Percentiles rank a stretch among this genome's conserved stretches.
Conservation (phyloP, 2,113 vertebrate species). For the Crocuta crocuta region DNA sequence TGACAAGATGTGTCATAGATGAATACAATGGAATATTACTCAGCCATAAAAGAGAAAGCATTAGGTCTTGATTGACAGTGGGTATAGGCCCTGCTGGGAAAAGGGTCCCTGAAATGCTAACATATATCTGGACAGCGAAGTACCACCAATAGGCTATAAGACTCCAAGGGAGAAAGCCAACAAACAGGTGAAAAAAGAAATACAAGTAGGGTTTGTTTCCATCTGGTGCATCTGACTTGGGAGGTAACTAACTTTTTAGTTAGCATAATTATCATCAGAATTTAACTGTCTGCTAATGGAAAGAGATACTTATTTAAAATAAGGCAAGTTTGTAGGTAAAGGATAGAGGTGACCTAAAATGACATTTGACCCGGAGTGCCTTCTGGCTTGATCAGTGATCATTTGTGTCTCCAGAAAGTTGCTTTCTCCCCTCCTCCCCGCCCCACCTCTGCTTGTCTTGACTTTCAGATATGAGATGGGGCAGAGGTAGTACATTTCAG, state of each 20-base stretch:
- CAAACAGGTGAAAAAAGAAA: not conserved
- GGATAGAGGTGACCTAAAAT: not conserved
- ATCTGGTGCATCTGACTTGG: not conserved
- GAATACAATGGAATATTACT: too few species aligned
- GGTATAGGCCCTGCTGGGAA: not conserved
- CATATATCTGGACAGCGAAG: not conserved
- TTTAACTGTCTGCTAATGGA: not conserved
- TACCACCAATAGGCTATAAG: not conserved
- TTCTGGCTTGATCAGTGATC: slow-evolving; percentile 41
- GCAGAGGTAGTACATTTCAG: not conserved
- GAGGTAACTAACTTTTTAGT: not conserved
- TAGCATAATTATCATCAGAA: not conserved
- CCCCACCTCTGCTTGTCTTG: not conserved
- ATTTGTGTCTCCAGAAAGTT: slow-evolving; percentile 17
- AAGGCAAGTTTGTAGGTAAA: slow-evolving; percentile 27
- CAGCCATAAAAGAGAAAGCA: not conserved
- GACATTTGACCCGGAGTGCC: not conserved
- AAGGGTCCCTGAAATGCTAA: not conserved
- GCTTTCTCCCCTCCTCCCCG: not conserved
- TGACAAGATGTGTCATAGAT: too few species aligned
- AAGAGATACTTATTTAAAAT: not conserved
- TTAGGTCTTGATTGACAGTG: not conserved
- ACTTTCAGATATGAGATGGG: not conserved
- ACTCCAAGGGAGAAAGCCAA: not conserved
- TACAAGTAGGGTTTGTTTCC: not conserved